Evolutionary conservation across 2,888 invertebrate species (phyloP).

Genomic region (Lathronympha strigana): DNA sequence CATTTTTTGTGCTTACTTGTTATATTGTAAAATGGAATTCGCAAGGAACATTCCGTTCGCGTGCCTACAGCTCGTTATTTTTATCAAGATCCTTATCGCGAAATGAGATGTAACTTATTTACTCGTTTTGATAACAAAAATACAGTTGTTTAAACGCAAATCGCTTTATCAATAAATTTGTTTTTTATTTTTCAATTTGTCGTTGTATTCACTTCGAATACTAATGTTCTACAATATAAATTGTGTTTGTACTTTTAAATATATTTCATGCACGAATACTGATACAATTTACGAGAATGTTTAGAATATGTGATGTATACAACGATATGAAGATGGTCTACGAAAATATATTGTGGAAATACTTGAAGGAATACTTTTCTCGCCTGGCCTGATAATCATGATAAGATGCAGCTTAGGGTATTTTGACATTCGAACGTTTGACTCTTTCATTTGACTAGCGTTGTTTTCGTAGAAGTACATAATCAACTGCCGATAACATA

Average conservation of each 20-base stretch:
- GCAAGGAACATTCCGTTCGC: conserved; percentile 24
- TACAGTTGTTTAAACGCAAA: conserved; percentile 35
- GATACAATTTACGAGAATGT: not conserved
- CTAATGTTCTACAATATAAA: not conserved
- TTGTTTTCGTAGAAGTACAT: too few species aligned
- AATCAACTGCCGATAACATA: too few species aligned
- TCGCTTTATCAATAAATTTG: conserved; percentile 32
- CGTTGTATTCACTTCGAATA: not conserved
- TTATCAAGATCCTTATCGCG: conserved; percentile 37
- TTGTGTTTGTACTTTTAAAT: not conserved
- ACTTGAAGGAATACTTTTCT: too few species aligned
- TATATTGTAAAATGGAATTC: conserved; percentile 19
- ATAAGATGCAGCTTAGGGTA: too few species aligned
- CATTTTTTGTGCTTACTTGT: not conserved
- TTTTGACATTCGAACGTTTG: too few species aligned
- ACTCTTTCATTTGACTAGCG: too few species aligned
- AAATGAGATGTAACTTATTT: conserved; percentile 42
- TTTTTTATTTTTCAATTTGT: conserved; percentile 19
- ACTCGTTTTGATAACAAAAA: conserved; percentile 36
- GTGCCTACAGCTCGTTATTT: conserved; percentile 34
- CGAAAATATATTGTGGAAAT: too few species aligned
- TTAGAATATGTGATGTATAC: too few species aligned
- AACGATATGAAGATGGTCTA: too few species aligned
- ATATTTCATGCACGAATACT: not conserved
- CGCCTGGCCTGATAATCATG: too few species aligned